Evolutionary conservation across 2,113 vertebrate genomes (phyloP), one percentile per base, ranked within the genome.

Genomic region (Lagopus muta): DNA sequence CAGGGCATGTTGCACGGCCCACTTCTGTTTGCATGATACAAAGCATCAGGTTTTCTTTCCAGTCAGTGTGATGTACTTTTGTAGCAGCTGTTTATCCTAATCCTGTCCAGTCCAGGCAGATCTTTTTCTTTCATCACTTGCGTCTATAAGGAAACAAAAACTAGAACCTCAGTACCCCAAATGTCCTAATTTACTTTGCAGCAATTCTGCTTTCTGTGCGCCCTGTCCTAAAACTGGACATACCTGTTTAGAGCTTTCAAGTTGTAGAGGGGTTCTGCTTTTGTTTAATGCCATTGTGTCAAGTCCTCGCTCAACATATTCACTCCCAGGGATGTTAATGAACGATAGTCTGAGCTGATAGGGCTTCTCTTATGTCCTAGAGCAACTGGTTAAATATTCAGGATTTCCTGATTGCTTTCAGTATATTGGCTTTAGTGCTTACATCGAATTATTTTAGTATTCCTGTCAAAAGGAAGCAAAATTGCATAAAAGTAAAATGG

Each of bases 401-500:
- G 28, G 48, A 75, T 86, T 93, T 77, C 20, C 34, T n/a, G 32
- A 64, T 77, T 69, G 36, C 61, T 88, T 92, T 86, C 65, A 78
- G 3, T 74, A 15, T 60, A 4, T 80, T 88, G 6, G n/a, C 34
- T 92, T 65, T 57, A 67, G 28, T 42, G 28, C 58, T 66, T 88
- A 42, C 34, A 13, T 13, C 36, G 14, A 81, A 83, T 73, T 88
- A 77, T 67, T 93, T 38, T 64, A 43, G 17, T 77, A 54, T 66
- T 92, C n/a, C 10, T 81, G 13, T 52, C 30, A 64, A 10, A 60
- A 47, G n/a, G 27, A 55, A 83, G 25, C 54, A 67, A 71, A 78
- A 71, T 34, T 74, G 3, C 38, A 47, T 62, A 14, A 16, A 77
- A 77, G 27, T 50, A 73, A 54, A 71, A 34, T 8, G 81, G 81